Percentiles rank a stretch among this genome's conserved stretches.
Evolutionary conservation across 2,113 vertebrate species (phyloP).

Genomic region (Leucopternis melanops): DNA sequence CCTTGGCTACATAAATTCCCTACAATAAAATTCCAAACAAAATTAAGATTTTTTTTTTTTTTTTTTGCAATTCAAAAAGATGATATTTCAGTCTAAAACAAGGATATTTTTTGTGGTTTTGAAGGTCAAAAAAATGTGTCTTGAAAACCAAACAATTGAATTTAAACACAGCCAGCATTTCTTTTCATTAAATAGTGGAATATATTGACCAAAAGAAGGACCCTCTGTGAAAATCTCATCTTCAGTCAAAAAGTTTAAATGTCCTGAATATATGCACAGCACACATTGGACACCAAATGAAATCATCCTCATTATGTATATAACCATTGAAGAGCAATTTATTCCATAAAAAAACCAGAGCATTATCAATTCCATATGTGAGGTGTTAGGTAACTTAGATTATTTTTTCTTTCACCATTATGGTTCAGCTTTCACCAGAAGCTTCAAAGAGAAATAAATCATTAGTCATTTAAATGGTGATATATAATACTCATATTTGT

Average conservation of each 20-base stretch:
- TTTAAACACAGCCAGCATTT: not conserved
- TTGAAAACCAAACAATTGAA: not conserved
- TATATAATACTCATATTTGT: not conserved
- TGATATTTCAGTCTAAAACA: not conserved
- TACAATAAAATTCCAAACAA: not conserved
- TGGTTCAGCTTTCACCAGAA: not conserved
- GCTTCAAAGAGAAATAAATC: conserved; percentile 24
- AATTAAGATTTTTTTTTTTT: no score
- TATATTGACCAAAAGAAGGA: not conserved
- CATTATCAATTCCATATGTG: conserved; percentile 1
- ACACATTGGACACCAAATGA: not conserved
- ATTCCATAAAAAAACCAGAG: not conserved
- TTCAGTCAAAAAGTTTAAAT: not conserved
- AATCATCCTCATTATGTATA: not conserved
- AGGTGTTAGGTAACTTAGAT: not conserved
- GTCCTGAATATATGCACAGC: not conserved
- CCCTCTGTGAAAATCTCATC: not conserved
- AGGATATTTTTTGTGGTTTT: not conserved
- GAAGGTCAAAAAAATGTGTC: not conserved
- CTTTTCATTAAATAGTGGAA: not conserved
- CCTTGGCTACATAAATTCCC: not conserved
- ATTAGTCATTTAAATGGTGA: not conserved
- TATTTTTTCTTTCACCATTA: conserved; percentile 7
- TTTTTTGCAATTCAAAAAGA: not conserved
- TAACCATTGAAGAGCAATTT: not conserved